Base-by-base conservation (phyloP, 2,888 invertebrate genomes). In the Schizotus pectinicornis region DNA sequence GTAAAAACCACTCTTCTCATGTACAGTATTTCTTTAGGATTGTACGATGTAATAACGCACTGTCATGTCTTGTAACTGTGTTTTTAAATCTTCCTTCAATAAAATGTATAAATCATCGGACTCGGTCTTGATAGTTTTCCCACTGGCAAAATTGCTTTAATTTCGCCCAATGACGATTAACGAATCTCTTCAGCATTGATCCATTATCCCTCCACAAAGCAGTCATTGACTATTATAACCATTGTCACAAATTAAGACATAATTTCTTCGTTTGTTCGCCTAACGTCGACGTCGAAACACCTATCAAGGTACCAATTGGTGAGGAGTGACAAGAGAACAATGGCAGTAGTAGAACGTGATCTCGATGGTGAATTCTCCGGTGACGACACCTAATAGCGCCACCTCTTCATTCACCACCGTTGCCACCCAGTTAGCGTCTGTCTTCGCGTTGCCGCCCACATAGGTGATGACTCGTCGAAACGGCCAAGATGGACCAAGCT, bases 321-420 rank as follows among this genome's bases (percentile, higher is more conserved):
- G 53, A 6, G 41, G 22, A 30, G 31, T 49, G 53, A 53, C 58
- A 49, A 12, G 34, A n/a, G 33, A 50, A 59, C 59, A 59, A 59
- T 54, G 22, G 14, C 39, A 33, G 45, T 49, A 59, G 46, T 59
- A 37, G 34, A 30, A 32, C 38, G 49, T 45, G 38, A 39, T 14
- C 30, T 14, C 30, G 41, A 52, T 48, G 34, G 53, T 50, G 48
- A 61, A 69, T 70, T 68, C 68, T 62, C 63, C 49, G 41, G 34
- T 63, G 62, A 67, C 56, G 63, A 64, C 63, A 61, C 46, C 65
- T 69, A 69, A 70, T 68, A 70, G 70, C 72, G 70, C 72, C 72
- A 70, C 70, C 70, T 68, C 61, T 67, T 61, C 64, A 62, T 64
- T 64, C 61, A 58, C 56, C 32, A 67, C 63, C 59, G 55, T 59